A percentile compares a stretch with the other conserved stretches of the same genome.
These are phyloP conservation scores for Aradus depressus DNA, from an alignment of 2,888 invertebrate species.

Conservation along the genomic window DNA sequence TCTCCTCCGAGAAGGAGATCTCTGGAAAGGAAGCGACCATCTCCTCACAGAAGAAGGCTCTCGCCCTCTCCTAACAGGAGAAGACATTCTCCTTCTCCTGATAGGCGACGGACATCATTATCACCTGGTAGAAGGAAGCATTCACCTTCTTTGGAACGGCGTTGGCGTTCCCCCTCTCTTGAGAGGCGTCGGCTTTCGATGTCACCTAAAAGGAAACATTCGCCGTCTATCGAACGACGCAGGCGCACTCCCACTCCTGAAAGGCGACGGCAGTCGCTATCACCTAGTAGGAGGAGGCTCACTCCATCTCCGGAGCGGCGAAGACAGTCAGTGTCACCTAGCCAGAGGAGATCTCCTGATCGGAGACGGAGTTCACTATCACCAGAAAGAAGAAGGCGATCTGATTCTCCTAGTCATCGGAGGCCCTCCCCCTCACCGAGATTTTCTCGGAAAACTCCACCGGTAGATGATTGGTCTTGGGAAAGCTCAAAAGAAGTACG, in stretches of 20 bases:
- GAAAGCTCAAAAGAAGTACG: conserved; percentile 2
- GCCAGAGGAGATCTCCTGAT: conserved; percentile 13
- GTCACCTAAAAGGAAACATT: conserved; percentile 10
- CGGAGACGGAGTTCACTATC: conserved; percentile 10
- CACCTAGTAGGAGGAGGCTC: background rate
- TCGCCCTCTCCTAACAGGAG: conserved; percentile 21
- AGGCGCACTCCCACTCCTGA: too few relatives aligned
- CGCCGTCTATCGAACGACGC: too few relatives aligned
- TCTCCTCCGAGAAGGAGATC: conserved; percentile 20
- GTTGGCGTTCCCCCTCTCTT: conserved; percentile 3
- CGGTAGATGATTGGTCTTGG: conserved; percentile 5
- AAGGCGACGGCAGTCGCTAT: too few relatives aligned
- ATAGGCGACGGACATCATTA: background rate
- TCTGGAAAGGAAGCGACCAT: conserved; percentile 9
- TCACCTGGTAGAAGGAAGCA: background rate
- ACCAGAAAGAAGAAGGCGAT: conserved; percentile 14
- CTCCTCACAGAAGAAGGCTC: conserved; percentile 16
- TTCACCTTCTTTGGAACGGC: conserved; percentile 5
- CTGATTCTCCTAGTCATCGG: conserved; percentile 7
- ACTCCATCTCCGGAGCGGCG: conserved; percentile 12
- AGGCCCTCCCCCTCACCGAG: conserved; percentile 6
- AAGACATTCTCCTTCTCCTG: background rate
- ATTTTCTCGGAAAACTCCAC: conserved; percentile 3
- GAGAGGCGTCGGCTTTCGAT: conserved; percentile 4
- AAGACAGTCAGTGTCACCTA: conserved; percentile 3